Conservation (phyloP, 2,888 invertebrate species). For the Acrocera orbiculus region DNA sequence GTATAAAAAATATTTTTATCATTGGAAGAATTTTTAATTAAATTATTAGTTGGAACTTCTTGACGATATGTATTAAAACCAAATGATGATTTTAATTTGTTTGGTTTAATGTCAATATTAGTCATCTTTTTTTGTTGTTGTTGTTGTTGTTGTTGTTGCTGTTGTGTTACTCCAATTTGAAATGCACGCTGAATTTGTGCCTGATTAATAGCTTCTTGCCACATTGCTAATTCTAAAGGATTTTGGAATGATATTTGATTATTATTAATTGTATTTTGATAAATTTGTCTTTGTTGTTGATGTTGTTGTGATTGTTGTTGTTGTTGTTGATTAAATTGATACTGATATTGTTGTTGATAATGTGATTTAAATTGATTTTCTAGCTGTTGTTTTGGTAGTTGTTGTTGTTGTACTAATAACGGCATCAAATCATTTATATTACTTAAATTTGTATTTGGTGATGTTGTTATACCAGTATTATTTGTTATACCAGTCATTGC, state of each 20-base stretch:
- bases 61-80: too few relatives aligned
- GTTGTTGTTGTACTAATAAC: slow-evolving; percentile 9
- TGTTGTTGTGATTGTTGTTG: slow-evolving; percentile 10
- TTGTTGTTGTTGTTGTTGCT: slow-evolving; percentile 5
- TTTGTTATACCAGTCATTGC: slow-evolving; percentile 20
- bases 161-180: background rate
- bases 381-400: slow-evolving; percentile 12
- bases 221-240: slow-evolving; percentile 36
- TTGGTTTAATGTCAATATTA: background rate
- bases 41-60: background rate
- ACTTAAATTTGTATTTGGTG: slow-evolving; percentile 10
- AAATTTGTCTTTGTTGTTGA: slow-evolving; percentile 9
- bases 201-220: slow-evolving; percentile 50
- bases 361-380: slow-evolving; percentile 13
- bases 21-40: slow-evolving; percentile 20
- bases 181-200: slow-evolving; percentile 30
- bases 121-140: background rate
- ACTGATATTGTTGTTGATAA: slow-evolving; percentile 8
- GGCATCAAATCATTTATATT: too few relatives aligned
- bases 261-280: slow-evolving; percentile 10
- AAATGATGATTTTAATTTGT: slow-evolving; percentile 1
- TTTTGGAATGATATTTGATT: slow-evolving; percentile 21
- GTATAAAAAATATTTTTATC: slow-evolving; percentile 21
- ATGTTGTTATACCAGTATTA: slow-evolving; percentile 6
- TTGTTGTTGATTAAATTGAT: slow-evolving; percentile 10